Evolutionary conservation across 2,797 vertebrate genomes (phyloP).

Genomic region (Lagodon rhomboides): DNA sequence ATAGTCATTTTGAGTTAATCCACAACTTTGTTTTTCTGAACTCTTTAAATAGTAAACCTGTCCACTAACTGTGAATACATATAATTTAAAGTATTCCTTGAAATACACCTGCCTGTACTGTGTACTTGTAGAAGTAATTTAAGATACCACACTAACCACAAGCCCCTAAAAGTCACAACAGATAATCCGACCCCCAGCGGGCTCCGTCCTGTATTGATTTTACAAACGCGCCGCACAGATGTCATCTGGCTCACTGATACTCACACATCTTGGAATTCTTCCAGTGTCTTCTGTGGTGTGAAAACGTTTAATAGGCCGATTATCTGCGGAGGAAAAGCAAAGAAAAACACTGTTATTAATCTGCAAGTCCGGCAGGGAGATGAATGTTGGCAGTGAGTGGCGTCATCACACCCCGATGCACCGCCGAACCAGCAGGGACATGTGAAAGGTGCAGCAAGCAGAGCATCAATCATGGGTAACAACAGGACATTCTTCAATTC

Average conservation of each 20-base stretch:
- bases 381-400: neutral
- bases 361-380: neutral
- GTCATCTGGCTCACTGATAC: conserved; percentile 72
- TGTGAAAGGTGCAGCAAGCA: conserved; percentile 2
- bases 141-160: conserved; percentile 6
- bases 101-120: neutral
- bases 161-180: conserved; percentile 27
- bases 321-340: conserved; percentile 85
- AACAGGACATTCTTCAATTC: conserved; percentile 27
- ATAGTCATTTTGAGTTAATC: neutral
- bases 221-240: conserved; percentile 25
- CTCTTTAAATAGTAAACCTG: neutral
- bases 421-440: neutral
- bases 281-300: conserved; percentile 97
- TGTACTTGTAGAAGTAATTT: neutral
- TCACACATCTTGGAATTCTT: conserved; percentile 99
- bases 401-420: neutral
- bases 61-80: neutral
- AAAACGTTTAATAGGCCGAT: conserved; percentile 98
- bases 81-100: neutral
- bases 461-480: conserved; percentile 34
- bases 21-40: too few species aligned
- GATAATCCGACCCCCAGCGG: conserved; percentile 11
- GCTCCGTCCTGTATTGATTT: conserved; percentile 39
- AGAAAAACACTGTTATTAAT: conserved; percentile 36